phyloP scores from a whole-genome alignment of 2,797 vertebrate species.

The Notolepis coatsorum region DNA sequence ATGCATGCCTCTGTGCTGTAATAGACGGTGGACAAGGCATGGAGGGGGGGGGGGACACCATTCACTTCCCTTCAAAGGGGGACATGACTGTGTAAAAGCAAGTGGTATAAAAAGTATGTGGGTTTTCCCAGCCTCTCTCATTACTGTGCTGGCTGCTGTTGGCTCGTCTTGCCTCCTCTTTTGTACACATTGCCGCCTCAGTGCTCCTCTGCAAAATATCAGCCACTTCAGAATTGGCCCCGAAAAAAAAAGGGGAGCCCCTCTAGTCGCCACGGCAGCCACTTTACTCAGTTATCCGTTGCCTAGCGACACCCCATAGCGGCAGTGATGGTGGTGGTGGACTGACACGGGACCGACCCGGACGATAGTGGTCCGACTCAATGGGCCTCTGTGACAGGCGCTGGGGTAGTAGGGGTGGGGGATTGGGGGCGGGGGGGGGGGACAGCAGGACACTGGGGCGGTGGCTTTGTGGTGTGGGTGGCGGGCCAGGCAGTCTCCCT shows the following conservation, averaged over 20 bases:
- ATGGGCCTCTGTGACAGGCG: conserved; percentile 69
- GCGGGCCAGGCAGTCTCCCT: conserved; percentile 54
- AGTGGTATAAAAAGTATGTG: conserved; percentile 57
- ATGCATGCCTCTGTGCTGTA: conserved; percentile 15
- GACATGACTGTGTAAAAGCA: conserved; percentile 55
- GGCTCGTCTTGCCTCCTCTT: conserved; percentile 57
- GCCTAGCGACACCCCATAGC: conserved; percentile 76
- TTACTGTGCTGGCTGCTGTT: conserved; percentile 62
- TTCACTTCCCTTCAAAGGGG: conserved; percentile 35
- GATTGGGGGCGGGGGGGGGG: background rate
- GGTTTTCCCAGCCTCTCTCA: conserved; percentile 67
- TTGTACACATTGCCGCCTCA: conserved; percentile 65
- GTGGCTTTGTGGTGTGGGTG: conserved; percentile 60
- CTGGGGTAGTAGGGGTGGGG: conserved; percentile 22
- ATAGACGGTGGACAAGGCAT: conserved; percentile 2
- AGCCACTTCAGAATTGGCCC: conserved; percentile 66
- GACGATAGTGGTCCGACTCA: conserved; percentile 64
- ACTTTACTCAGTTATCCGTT: conserved; percentile 74
- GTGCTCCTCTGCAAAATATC: conserved; percentile 67
- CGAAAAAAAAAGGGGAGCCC: conserved; percentile 64
- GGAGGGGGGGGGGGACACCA: conserved; percentile 23
- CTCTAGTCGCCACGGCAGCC: conserved; percentile 68
- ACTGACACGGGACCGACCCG: conserved; percentile 62
- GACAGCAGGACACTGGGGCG: conserved; percentile 56
- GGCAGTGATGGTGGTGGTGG: conserved; percentile 53